phyloP scores from a whole-genome alignment of 2,888 invertebrate genomes.

The Rhabditoides inermis region DNA sequence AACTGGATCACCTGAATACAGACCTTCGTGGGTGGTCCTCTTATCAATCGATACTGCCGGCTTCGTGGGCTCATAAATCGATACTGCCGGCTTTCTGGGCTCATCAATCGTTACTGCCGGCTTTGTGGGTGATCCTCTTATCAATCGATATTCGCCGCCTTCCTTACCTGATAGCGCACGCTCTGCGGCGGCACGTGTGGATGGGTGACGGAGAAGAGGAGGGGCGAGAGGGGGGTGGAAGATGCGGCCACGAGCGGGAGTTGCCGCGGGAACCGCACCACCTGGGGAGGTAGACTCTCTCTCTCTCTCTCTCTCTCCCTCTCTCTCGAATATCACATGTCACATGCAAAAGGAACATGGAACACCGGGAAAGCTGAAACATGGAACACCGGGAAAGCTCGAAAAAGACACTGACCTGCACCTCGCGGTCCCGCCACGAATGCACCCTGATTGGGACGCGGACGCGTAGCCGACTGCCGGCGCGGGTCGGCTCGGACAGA shows the following conservation, averaged over 20 bases:
- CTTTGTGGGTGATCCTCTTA: conserved; percentile 21
- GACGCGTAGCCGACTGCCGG: conserved; percentile 27
- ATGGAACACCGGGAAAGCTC: not conserved
- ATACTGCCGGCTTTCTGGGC: not conserved
- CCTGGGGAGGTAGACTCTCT: conserved; percentile 9
- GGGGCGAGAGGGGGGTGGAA: conserved; percentile 22
- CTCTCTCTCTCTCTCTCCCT: not conserved
- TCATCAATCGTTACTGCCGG: not conserved
- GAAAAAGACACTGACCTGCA: conserved; percentile 12
- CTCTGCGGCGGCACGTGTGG: conserved; percentile 30
- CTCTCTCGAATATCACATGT: not conserved
- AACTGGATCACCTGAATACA: conserved; percentile 12
- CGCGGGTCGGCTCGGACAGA: conserved; percentile 25
- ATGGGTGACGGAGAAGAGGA: conserved; percentile 30
- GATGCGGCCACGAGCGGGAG: conserved; percentile 36
- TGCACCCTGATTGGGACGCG: conserved; percentile 22
- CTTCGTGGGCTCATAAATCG: not conserved
- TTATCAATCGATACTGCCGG: not conserved
- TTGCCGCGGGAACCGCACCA: conserved; percentile 22
- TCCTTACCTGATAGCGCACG: conserved; percentile 2
- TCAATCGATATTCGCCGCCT: not conserved
- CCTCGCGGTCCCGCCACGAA: conserved; percentile 19
- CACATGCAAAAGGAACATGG: not conserved
- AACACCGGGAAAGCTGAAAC: not conserved
- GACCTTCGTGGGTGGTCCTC: too few relatives aligned